Evolutionary conservation across 2,797 vertebrate species (phyloP), one percentile per base, ranked within the genome.

Genomic region (Zenarchopterus dispar): DNA sequence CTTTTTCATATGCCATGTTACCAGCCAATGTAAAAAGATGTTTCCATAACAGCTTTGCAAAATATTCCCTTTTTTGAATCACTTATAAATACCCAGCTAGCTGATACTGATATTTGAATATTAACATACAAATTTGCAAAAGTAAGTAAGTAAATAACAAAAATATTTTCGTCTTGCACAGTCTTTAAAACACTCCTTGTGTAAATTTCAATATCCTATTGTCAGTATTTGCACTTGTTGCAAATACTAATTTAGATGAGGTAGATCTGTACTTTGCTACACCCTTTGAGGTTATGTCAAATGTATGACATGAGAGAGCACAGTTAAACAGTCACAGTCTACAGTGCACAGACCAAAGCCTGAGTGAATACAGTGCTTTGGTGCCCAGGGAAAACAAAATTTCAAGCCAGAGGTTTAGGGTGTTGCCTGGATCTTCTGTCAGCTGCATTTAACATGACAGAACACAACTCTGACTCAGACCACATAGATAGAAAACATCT

Each of bases 381-480:
- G 83, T 84, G 85, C 84, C 82, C 70, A 75, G 87, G 82, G 84
- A 88, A 90, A 89, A 90, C 85, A 87, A 84, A 85, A 86, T 89
- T 77, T 84, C 79, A 70, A 81, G 77, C 88, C 88, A 89, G 79
- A 90, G 86, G 86, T 92, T 93, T 91, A 88, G 91, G 91, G 90
- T 91, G 91, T 92, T 90, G 91, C 83, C 91, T 76, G 80, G 81
- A 88, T 77, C 51, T 33, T 85, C 89, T 92, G 92, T 93, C 91
- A 92, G 81, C 84, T 92, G 62, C 84, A 81, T 89, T 93, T 93
- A 93, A 86, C 73, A 80, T 92, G 90, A 93, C 86, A 91, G 74
- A 90, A 89, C 83, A 82, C 90, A 93, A 91, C 86, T 88, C 82
- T 78, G 81, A 85, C 70, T 68, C 64, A 81, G 73, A 84, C 87